Evolutionary conservation across 2,888 invertebrate genomes (phyloP), one percentile per base, ranked within the genome.

Genomic region (Eristalis tenax): DNA sequence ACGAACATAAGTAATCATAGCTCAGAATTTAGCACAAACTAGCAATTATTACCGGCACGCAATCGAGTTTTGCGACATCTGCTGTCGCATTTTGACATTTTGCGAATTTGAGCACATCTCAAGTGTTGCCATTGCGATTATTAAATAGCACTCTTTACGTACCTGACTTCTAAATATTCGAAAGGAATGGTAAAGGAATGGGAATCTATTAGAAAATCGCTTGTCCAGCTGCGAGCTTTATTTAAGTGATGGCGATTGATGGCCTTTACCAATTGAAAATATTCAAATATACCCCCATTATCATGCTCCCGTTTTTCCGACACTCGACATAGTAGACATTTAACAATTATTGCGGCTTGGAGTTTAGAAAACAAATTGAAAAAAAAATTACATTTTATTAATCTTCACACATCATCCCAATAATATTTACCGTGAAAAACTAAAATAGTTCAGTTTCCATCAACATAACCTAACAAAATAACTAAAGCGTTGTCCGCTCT

Each of bases 31-130:
- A n/a, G 50, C 50, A 50, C 50, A 50, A 50, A 18, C 50, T 18
- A 2, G 2, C 18, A 6, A 6, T n/a, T n/a, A n/a, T n/a, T n/a
- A 18, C 8, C 18, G n/a, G 50, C 50, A 50, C 10, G 38, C 18
- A 35, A 38, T 28, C 4, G 38, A 22, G n/a, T 18, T 38, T 1
- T 38, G 64, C 64, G 64, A 65, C 64, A 65, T 65, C 64, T 65
- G 32, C n/a, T 32, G 32, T 8, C 28, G 28, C 28, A 65, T 13
- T 22, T 13, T 5, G 13, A 26, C 59, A 59, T 50, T 50, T 50
- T 10, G 18, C 11, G 3, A 23, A 59, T 26, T 43, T 66, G 66
- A 26, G 66, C 66, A 3, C 66, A 66, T 26, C 2, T 50, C 3
- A 13, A 50, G 50, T 66, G 66, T 50, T 43, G 66, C 43, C 66